Conservation (phyloP, 2,888 invertebrate genomes). For the Parasteatoda lunata region DNA sequence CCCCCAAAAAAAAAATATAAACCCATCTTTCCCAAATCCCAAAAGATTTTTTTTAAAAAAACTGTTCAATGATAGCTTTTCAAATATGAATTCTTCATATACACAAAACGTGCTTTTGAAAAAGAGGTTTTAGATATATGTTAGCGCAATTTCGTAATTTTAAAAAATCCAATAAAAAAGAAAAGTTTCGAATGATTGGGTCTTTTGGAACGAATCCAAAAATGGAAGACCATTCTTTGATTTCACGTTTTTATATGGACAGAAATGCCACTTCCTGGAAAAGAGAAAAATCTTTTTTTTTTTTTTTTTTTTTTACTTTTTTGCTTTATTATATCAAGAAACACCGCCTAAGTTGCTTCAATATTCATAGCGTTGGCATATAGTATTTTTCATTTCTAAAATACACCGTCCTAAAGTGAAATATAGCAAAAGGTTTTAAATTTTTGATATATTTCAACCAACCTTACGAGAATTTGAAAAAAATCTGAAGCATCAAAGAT, state of each 20-base stretch:
- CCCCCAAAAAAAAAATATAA: too few relatives aligned
- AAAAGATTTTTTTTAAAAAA: slow-evolving; percentile 2
- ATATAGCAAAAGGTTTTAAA: slow-evolving; percentile 30
- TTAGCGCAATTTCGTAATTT: background rate
- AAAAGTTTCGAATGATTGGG: slow-evolving; percentile 1
- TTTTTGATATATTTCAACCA: slow-evolving; percentile 30
- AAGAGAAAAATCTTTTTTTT: background rate
- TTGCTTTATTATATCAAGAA: background rate
- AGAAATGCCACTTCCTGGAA: slow-evolving; percentile 30
- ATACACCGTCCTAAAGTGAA: background rate
- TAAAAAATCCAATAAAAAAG: background rate
- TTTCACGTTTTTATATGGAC: slow-evolving; percentile 21
- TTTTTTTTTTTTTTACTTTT: background rate
- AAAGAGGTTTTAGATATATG: slow-evolving; percentile 6
- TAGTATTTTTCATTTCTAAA: background rate
- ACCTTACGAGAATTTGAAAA: too few relatives aligned
- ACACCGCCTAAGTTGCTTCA: background rate
- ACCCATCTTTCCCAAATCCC: background rate
- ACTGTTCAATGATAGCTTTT: background rate
- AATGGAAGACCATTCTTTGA: slow-evolving; percentile 37
- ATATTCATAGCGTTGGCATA: background rate
- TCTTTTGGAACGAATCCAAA: slow-evolving; percentile 17
- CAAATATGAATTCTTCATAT: slow-evolving; percentile 1
- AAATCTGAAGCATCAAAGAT: too few relatives aligned
- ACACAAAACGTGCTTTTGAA: slow-evolving; percentile 18